Evolutionary conservation across 2,797 vertebrate genomes (phyloP), one percentile per base, ranked within the genome.

Genomic region (Lerista edwardsae): DNA sequence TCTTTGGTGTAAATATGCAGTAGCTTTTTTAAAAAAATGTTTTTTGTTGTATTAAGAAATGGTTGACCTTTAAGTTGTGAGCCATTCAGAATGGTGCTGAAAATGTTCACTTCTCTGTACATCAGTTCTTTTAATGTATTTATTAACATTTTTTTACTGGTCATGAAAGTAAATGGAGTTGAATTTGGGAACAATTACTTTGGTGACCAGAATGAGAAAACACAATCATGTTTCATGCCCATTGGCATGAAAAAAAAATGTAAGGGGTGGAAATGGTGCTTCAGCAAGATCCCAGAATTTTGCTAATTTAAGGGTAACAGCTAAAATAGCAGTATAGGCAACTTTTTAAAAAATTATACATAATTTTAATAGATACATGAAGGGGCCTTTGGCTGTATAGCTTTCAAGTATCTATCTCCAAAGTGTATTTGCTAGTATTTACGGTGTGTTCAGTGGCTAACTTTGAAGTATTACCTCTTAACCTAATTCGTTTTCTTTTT

Each of bases 391-490:
- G 90, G 91, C 93, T 95, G 83, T 87, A 80, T 94, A 94, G 87
- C 91, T 94, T 95, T 93, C 93, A 94, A 90, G 92, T 95, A 92
- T 92, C 57, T 93, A 90, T 93, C 91, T 93, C 93, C 91, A 94
- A 95, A 95, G 93, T 95, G 92, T 93, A 94, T 95, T 95, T 95
- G 94, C 91, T 95, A 95, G 93, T 92, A 94, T 95, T 95, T 94
- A 93, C 94, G 93, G 91, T 94, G 93, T 92, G 82, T 93, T 95
- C 81, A 57, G 92, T 95, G 91, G 91, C 93, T 92, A 94, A 94
- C 91, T 96, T 96, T 94, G 93, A 96, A 95, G 93, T 96, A 96
- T 96, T 95, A 96, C 94, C 94, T 96, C 94, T 95, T 95, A 95
- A 96, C 87, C 91, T 95, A 94, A 92, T 95, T 95, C 95, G 93